phyloP scores from a whole-genome alignment of 2,888 invertebrate genomes.

The Tridacna gigas region DNA sequence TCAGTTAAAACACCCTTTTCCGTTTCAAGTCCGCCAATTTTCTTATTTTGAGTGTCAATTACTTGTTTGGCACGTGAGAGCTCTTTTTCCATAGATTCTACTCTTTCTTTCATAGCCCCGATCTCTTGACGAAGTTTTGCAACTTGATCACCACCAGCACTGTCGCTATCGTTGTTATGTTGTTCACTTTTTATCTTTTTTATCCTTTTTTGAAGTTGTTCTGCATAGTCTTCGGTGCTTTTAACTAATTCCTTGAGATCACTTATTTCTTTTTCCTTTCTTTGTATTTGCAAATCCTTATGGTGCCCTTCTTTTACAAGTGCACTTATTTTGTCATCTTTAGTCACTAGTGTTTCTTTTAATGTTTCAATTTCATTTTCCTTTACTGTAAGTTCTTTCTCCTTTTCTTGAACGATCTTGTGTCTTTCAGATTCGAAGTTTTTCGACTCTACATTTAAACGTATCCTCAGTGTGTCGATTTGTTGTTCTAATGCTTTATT shows the following conservation, averaged over 20 bases:
- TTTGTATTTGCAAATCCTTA: conserved; percentile 69
- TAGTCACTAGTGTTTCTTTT: conserved; percentile 68
- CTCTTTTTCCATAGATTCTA: conserved; percentile 72
- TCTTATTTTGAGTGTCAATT: conserved; percentile 72
- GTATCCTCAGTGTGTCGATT: conserved; percentile 73
- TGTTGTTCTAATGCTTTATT: conserved; percentile 73
- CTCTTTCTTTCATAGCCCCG: conserved; percentile 68
- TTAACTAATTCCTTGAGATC: conserved; percentile 72
- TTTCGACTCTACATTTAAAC: conserved; percentile 73
- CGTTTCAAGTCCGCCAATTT: conserved; percentile 68
- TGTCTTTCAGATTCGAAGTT: conserved; percentile 69
- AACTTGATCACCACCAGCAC: conserved; percentile 71
- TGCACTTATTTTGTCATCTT: conserved; percentile 68
- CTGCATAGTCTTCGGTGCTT: conserved; percentile 74
- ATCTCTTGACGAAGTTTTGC: conserved; percentile 68
- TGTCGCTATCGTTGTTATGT: conserved; percentile 63
- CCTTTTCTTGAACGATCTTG: conserved; percentile 69
- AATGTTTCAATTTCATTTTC: conserved; percentile 73
- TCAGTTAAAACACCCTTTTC: conserved; percentile 69
- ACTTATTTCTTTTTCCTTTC: conserved; percentile 71
- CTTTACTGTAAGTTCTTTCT: conserved; percentile 63
- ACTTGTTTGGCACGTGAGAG: conserved; percentile 67
- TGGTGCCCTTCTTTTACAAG: conserved; percentile 65
- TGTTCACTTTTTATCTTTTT: conserved; percentile 68
- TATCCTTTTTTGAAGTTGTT: conserved; percentile 70